Conservation (phyloP, 2,888 invertebrate species). For the Lomographa bimaculata region DNA sequence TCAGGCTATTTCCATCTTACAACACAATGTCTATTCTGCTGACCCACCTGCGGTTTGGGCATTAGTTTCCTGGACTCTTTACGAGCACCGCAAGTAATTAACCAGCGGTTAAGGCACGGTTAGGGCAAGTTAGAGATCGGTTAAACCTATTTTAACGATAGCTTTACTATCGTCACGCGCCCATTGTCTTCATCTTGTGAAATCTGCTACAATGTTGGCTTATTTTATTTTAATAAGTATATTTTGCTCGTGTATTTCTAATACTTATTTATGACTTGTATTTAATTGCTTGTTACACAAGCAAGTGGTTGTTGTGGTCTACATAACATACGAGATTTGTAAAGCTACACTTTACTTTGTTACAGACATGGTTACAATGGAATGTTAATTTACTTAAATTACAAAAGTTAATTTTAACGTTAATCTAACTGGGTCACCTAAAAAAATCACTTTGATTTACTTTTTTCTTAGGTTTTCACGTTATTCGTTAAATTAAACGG, state of each 20-base stretch:
- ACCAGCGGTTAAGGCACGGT: slow-evolving; percentile 63
- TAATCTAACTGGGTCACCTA: too few species aligned
- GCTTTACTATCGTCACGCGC: slow-evolving; percentile 55
- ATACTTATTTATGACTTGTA: slow-evolving; percentile 6
- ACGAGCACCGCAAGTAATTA: slow-evolving; percentile 68
- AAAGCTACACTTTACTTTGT: too few species aligned
- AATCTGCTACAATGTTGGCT: slow-evolving; percentile 53
- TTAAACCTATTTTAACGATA: slow-evolving; percentile 56
- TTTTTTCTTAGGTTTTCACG: too few species aligned
- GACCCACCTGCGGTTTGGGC: slow-evolving; percentile 72
- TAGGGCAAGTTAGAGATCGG: slow-evolving; percentile 15
- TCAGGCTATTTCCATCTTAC: slow-evolving; percentile 21
- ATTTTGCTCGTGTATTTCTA: slow-evolving; percentile 4
- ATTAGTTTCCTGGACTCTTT: slow-evolving; percentile 72
- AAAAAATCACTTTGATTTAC: too few species aligned
- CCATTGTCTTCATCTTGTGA: slow-evolving; percentile 58
- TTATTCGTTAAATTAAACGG: too few species aligned
- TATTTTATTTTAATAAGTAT: slow-evolving; percentile 11
- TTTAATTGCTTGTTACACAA: slow-evolving; percentile 10
- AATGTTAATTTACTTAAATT: too few species aligned
- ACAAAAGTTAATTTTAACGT: too few species aligned
- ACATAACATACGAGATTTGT: too few species aligned
- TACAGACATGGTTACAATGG: too few species aligned
- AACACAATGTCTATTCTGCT: slow-evolving; percentile 45
- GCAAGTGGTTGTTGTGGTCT: neutral